A percentile compares a stretch with the other conserved stretches of the same genome.
These are phyloP conservation scores for Notocelia uddmanniana DNA, from an alignment of 2,888 invertebrate species.

Conservation along the genomic window DNA sequence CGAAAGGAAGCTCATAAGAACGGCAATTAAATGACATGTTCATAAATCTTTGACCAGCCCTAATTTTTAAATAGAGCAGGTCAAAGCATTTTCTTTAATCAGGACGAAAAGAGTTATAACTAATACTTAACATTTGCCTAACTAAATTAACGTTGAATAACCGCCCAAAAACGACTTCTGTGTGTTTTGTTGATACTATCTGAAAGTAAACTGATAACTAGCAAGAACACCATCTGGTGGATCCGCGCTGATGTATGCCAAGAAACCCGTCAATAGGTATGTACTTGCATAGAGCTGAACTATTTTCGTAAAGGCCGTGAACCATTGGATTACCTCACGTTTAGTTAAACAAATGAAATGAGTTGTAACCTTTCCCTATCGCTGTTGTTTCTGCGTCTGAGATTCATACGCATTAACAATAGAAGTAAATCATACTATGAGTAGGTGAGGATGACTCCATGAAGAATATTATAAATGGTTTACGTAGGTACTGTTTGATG, in stretches of 20 bases:
- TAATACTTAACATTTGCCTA: too few relatives aligned
- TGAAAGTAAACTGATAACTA: conserved; percentile 2
- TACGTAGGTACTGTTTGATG: not conserved
- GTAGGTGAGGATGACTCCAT: not conserved
- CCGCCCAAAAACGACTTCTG: not conserved
- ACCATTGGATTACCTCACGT: conserved; percentile 24
- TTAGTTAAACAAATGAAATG: conserved; percentile 17
- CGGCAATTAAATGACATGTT: conserved; percentile 59
- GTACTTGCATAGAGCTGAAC: conserved; percentile 8
- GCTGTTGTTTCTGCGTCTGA: not conserved
- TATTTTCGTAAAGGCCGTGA: conserved; percentile 47
- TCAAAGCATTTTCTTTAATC: too few relatives aligned
- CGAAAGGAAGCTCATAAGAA: conserved; percentile 60
- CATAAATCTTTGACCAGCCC: conserved; percentile 51
- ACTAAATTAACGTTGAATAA: not conserved
- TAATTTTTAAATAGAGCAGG: not conserved
- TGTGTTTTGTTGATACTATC: conserved; percentile 7
- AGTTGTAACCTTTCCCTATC: conserved; percentile 4
- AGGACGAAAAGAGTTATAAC: too few relatives aligned
- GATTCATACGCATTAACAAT: too few relatives aligned
- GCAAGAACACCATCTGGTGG: conserved; percentile 17
- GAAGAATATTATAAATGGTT: not conserved
- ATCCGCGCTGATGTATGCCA: conserved; percentile 28
- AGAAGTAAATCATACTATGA: too few relatives aligned
- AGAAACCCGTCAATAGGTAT: conserved; percentile 6